Percentiles rank a stretch among this genome's conserved stretches.
Evolutionary conservation across 2,888 invertebrate genomes (phyloP).

Genomic region (Amphimallon solstitiale): DNA sequence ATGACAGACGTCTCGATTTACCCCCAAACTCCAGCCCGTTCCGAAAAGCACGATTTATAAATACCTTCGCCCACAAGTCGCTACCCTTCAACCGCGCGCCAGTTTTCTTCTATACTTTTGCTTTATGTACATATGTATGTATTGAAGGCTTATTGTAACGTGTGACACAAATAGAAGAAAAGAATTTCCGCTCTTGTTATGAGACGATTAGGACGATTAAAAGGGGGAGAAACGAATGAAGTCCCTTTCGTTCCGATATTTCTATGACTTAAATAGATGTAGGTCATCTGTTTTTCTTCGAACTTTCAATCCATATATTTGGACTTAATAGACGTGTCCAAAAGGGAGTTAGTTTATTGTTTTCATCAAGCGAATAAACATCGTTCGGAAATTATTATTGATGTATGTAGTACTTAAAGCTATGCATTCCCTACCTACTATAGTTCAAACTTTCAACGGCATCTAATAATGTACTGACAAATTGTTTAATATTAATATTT

Average conservation of each 20-base stretch:
- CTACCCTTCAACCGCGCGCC: neutral
- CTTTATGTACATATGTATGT: too few species aligned
- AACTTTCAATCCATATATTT: neutral
- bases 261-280: constrained; percentile 1
- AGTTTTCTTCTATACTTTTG: too few species aligned
- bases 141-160: constrained; percentile 23
- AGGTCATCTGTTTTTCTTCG: constrained; percentile 2
- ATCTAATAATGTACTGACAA: too few species aligned
- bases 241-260: neutral
- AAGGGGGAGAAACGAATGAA: neutral
- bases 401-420: too few species aligned
- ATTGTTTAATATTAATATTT: too few species aligned
- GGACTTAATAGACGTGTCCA: too few species aligned
- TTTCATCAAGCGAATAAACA: too few species aligned
- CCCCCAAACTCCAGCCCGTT: neutral
- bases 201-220: constrained; percentile 12
- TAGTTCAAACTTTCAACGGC: too few species aligned
- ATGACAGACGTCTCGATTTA: constrained; percentile 24
- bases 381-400: too few species aligned
- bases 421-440: too few species aligned
- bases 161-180: constrained; percentile 22
- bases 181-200: neutral
- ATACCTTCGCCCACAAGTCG: constrained; percentile 7
- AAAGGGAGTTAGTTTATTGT: too few species aligned
- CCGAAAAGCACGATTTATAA: constrained; percentile 17